A percentile compares a stretch with the other conserved stretches of the same genome.
Conservation (phyloP, 2,888 invertebrate species). For the Limenitis arthemis region DNA sequence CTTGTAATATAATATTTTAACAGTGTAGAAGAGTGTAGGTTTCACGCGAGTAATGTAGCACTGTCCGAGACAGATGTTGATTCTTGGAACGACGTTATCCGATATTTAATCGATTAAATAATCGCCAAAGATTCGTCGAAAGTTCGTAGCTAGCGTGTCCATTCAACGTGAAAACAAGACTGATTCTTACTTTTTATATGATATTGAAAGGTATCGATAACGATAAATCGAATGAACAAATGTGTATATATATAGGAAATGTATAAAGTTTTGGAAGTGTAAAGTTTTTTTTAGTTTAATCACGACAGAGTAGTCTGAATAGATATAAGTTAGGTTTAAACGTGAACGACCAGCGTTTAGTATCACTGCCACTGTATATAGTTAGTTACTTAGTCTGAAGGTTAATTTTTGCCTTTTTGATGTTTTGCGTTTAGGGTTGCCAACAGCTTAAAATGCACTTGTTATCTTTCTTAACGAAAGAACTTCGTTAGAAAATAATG, state of each 20-base stretch:
- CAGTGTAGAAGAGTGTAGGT: not conserved
- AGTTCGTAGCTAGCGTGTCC: constrained; percentile 32
- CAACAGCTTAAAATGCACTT: constrained; percentile 1
- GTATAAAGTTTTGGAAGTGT: constrained; percentile 22
- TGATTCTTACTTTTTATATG: constrained; percentile 65
- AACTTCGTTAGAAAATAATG: not conserved
- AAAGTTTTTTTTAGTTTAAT: constrained; percentile 39
- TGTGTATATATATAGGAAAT: constrained; percentile 41
- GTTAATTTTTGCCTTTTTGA: constrained; percentile 32
- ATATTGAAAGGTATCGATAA: constrained; percentile 36
- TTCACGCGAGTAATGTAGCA: constrained; percentile 11
- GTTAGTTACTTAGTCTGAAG: constrained; percentile 32
- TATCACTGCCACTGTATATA: constrained; percentile 68
- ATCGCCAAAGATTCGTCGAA: constrained; percentile 57
- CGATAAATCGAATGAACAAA: constrained; percentile 34
- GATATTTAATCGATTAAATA: constrained; percentile 12
- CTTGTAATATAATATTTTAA: no score
- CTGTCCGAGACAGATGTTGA: constrained; percentile 45
- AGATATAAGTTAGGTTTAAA: constrained; percentile 36
- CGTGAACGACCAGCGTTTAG: constrained; percentile 57
- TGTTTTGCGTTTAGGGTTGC: constrained; percentile 38
- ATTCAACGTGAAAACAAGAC: constrained; percentile 56
- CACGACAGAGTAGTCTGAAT: constrained; percentile 45
- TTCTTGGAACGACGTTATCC: constrained; percentile 33
- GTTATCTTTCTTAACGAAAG: not conserved